Base-by-base conservation (phyloP, 2,888 invertebrate genomes). In the Frankliniella fusca region DNA sequence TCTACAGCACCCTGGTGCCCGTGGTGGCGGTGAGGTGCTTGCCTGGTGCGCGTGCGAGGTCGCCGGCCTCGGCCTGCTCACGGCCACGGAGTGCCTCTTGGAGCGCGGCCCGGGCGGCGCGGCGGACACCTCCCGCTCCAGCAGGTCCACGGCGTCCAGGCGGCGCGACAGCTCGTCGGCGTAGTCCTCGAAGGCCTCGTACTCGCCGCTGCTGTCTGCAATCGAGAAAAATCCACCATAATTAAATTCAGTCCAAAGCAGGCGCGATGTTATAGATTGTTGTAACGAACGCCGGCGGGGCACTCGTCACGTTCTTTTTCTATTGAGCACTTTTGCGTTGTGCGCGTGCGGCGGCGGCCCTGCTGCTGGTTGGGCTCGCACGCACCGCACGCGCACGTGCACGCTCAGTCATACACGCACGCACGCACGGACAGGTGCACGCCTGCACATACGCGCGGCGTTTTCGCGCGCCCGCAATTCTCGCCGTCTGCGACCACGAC, bases 141-240 rank as follows among this genome's bases (percentile, higher is more conserved):
- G 70, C 23, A 65, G 70, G n/a, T 76, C 70, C 70, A 76, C 70
- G 70, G 70, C 70, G 70, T 27, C 70, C 23, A 76, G 70, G 70
- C 70, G 70, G 70, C 70, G 70, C 23, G 70, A 76, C 70, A 76
- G 70, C 70, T 23, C 70, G 70, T 76, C 70, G 70, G 70, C 70
- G 70, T 76, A 76, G 70, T 76, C 70, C 70, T 76, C 70, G 70
- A 76, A 76, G 70, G 70, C 70, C 70, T 76, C 70, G 70, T 76
- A 76, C 70, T 76, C 70, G 70, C 70, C 70, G 27, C 70, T 76
- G 70, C 70, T 76, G 70, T 76, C 70, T 76, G 70, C 70, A 27
- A 76, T 1, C 23, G n/a, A n/a, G 0, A 70, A 23, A 70, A 5
- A 18, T 7, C 7, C 20, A 20, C 54, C 54, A 54, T 7, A 20